phyloP scores from a whole-genome alignment of 2,797 vertebrate species.

The Pristis pectinata region DNA sequence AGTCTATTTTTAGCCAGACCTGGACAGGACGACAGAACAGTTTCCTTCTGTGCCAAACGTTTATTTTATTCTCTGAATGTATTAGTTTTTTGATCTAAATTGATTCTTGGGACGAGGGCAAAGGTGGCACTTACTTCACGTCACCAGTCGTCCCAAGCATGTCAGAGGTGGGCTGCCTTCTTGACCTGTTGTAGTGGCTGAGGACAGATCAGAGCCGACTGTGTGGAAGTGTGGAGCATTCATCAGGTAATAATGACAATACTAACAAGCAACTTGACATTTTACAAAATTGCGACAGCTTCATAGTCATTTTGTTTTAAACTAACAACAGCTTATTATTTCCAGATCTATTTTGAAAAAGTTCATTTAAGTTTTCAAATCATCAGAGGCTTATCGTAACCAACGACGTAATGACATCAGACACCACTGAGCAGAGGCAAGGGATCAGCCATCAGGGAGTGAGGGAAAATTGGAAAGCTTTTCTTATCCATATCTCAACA shows the following conservation, averaged over 20 bases:
- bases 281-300: not conserved
- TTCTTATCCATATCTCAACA: not conserved
- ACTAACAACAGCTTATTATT: not conserved
- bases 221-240: not conserved
- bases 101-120: not conserved
- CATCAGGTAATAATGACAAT: not conserved
- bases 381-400: not conserved
- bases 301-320: not conserved
- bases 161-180: not conserved
- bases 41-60: too few species aligned
- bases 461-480: not conserved
- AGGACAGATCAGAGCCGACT: not conserved
- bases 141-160: not conserved
- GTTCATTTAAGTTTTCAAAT: not conserved
- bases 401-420: not conserved
- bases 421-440: not conserved
- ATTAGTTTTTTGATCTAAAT: not conserved
- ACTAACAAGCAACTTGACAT: not conserved
- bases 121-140: not conserved
- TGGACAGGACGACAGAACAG: too few species aligned
- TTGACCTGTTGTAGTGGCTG: not conserved
- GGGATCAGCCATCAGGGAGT: not conserved
- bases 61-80: not conserved
- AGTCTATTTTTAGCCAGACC: too few species aligned
- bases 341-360: not conserved